Evolutionary conservation across 1,140 invertebrate genomes (phyloP).

Genomic region (Caenorhabditis inopinata): DNA sequence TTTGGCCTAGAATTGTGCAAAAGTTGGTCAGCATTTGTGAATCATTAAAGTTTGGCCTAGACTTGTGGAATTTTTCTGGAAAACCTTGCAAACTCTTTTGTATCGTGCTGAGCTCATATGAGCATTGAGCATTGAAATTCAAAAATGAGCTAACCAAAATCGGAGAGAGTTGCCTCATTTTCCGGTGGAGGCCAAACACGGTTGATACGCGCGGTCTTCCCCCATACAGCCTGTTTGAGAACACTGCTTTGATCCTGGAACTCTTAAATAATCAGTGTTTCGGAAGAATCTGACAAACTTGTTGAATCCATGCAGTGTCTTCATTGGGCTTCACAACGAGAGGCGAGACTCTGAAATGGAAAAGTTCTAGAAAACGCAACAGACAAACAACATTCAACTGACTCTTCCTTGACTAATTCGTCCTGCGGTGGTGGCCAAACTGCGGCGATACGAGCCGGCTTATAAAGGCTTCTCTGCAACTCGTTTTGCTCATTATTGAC

Average conservation of each 20-base stretch:
- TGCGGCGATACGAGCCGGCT: conserved; percentile 33
- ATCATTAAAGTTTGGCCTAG: no score
- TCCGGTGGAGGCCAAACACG: conserved; percentile 49
- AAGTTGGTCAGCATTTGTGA: no score
- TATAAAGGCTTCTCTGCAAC: conserved; percentile 39
- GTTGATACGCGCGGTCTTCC: conserved; percentile 16
- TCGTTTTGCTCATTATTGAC: conserved; percentile 48
- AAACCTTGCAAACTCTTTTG: no score
- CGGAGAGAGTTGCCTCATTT: neutral
- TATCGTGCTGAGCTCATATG: no score
- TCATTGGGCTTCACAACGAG: conserved; percentile 26
- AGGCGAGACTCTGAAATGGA: conserved; percentile 8
- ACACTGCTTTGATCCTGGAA: conserved; percentile 36
- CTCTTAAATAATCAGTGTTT: neutral
- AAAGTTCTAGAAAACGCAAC: no score
- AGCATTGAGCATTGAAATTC: no score
- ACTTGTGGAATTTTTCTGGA: no score
- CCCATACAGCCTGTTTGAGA: conserved; percentile 14
- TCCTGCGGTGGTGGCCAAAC: conserved; percentile 51
- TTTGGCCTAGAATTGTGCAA: no score
- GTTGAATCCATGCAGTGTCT: conserved; percentile 45
- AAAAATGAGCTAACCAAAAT: neutral
- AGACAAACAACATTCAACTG: no score
- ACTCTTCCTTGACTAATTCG: conserved; percentile 43
- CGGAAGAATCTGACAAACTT: neutral